Base-by-base conservation (phyloP, 2,888 invertebrate species). In the Dicycla oo region DNA sequence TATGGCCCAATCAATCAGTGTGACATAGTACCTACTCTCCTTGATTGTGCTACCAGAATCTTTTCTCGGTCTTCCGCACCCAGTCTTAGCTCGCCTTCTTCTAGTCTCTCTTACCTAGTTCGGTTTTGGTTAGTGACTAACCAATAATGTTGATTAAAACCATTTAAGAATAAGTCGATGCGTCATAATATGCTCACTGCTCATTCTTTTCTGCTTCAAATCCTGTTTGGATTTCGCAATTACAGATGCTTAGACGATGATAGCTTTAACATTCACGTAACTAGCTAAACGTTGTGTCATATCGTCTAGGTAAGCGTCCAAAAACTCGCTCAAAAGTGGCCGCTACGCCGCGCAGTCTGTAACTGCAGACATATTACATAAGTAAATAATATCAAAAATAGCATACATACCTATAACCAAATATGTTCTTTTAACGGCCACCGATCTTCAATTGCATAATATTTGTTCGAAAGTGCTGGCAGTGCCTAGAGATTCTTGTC, bases 281-380 rank as follows among this genome's bases (percentile, higher is more conserved):
- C 54, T 23, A 58, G 34, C 34, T 57, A 56, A 57, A 20, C 47
- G 30, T 58, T 63, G 47, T 63, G 63, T 72, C 80, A 67, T 68
- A n/a, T 54, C 30, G 51, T 43, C 40, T 57, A 69, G 38, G 47
- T 51, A 30, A 58, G 13, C 38, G 20, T 26, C 13, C 23, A 26
- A 71, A n/a, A 72, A 56, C 30, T 67, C 26, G 40, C 49, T 66
- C 47, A 64, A 63, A 65, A 57, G 53, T 45, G 58, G 57, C 60
- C 18, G 57, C 60, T 83, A 78, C 89, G 91, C 86, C 92, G 79
- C 78, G 90, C 92, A 84, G 92, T 93, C 93, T 93, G 88, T 80
- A 53, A 57, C 64, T 74, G 78, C 84, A 91, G 88, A 90, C 89
- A 79, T 53, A 75, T 92, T 90, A 86, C 70, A 71, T 89, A 89